These are phyloP conservation scores for Pholis gunnellus DNA, from an alignment of 2,113 vertebrate genomes.

Conservation along the genomic window DNA sequence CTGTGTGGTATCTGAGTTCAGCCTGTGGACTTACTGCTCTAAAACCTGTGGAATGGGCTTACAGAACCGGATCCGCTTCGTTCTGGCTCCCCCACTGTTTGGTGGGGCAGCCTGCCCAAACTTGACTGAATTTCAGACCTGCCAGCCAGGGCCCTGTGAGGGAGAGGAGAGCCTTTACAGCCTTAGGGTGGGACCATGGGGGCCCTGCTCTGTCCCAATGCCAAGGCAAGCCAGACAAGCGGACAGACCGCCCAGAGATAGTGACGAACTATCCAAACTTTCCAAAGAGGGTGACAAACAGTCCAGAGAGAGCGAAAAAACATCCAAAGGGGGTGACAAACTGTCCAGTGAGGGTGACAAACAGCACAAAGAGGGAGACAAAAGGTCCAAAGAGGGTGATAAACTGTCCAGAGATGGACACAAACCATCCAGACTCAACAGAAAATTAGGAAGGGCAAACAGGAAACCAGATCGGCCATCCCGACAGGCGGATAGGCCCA, in stretches of 20 bases:
- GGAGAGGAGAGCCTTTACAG: conserved; percentile 89
- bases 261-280: conserved; percentile 23
- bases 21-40: conserved; percentile 92
- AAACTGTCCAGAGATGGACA: conserved; percentile 35
- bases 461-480: conserved; percentile 77
- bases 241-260: conserved; percentile 3
- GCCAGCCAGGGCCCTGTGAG: conserved; percentile 84
- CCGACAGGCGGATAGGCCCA: conserved; percentile 82
- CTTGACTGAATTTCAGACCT: conserved; percentile 93
- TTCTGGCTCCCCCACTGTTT: conserved; percentile 91
- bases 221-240: conserved; percentile 85
- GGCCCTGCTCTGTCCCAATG: conserved; percentile 83
- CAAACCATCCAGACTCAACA: conserved; percentile 57
- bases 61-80: conserved; percentile 88
- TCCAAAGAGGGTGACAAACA: conserved; percentile 51
- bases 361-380: conserved; percentile 40
- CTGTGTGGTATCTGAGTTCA: conserved; percentile 92
- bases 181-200: conserved; percentile 93
- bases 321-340: conserved; percentile 11
- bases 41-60: conserved; percentile 92
- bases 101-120: conserved; percentile 93
- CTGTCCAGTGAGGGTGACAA: conserved; percentile 22
- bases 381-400: conserved; percentile 27
- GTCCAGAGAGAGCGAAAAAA: conserved; percentile 32
- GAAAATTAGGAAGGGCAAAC: conserved; percentile 56